phyloP scores from a whole-genome alignment of 2,797 vertebrate genomes.

The Galagoides demidoff region DNA sequence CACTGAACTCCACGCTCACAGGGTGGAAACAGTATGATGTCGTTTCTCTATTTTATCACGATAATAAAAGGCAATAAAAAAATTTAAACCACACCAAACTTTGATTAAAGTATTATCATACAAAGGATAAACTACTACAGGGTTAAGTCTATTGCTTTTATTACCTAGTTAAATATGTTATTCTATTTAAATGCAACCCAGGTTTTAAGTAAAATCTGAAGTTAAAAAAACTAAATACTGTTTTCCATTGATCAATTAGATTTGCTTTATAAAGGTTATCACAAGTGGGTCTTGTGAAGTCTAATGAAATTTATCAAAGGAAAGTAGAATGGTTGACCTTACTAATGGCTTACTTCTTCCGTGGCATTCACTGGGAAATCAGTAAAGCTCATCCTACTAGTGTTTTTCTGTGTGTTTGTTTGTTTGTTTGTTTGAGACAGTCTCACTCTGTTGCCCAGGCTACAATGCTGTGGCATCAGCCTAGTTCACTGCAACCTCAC shows the following conservation, averaged over 20 bases:
- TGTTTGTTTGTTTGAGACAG: background rate
- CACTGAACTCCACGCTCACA: background rate
- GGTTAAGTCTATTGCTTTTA: background rate
- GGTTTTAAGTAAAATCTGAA: conserved; percentile 50
- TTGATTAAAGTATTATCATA: background rate
- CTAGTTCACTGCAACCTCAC: too few species aligned
- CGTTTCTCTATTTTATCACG: background rate
- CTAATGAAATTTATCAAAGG: conserved; percentile 21
- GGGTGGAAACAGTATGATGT: background rate
- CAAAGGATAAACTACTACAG: background rate
- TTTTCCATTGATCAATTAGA: conserved; percentile 27
- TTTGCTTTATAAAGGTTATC: background rate
- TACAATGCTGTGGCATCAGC: too few species aligned
- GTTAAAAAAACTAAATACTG: background rate
- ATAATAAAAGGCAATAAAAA: background rate
- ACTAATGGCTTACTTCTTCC: background rate
- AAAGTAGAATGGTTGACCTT: background rate
- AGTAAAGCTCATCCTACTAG: background rate
- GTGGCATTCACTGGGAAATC: background rate
- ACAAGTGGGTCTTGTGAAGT: background rate
- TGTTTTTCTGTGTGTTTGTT: background rate
- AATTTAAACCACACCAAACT: background rate
- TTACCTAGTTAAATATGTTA: background rate
- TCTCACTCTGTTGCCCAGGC: too few species aligned
- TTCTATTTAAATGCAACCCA: conserved; percentile 28